A percentile compares a stretch with the other conserved stretches of the same genome.
Conservation (phyloP, 2,113 vertebrate genomes). For the Heterotilapia buettikoferi region DNA sequence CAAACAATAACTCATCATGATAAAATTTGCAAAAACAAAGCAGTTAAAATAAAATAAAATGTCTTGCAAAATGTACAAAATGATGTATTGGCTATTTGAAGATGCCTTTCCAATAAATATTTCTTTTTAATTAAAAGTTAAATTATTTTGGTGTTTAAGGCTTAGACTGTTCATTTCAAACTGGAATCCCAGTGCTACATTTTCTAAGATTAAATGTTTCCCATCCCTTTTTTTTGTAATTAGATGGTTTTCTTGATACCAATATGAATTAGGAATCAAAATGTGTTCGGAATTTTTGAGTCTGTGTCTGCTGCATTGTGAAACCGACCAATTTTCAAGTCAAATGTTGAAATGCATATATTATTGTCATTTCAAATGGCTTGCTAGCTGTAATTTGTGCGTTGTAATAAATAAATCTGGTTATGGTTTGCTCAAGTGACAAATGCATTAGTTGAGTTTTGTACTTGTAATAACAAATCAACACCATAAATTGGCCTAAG, state of each 20-base stretch:
- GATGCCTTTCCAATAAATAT: accelerated
- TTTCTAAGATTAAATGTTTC: neutral
- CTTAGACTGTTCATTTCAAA: neutral
- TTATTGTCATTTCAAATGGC: neutral
- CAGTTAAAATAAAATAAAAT: neutral
- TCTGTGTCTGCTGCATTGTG: neutral
- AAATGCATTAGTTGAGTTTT: neutral
- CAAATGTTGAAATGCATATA: neutral
- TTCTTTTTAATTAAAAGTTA: neutral
- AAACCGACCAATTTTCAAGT: neutral
- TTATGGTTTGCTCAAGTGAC: neutral
- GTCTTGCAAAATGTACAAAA: neutral
- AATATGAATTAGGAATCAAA: neutral
- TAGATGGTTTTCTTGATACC: neutral
- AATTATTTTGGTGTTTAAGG: neutral
- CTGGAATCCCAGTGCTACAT: neutral
- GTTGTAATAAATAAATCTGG: neutral
- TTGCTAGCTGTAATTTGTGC: neutral
- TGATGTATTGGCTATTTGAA: neutral
- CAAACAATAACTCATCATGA: neutral
- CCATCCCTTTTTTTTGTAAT: neutral
- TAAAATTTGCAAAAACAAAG: neutral
- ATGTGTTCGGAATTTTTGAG: neutral
- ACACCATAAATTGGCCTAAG: neutral
- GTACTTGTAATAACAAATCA: neutral